Base-by-base conservation (phyloP, 2,888 invertebrate species). In the Lochmaea capreae region DNA sequence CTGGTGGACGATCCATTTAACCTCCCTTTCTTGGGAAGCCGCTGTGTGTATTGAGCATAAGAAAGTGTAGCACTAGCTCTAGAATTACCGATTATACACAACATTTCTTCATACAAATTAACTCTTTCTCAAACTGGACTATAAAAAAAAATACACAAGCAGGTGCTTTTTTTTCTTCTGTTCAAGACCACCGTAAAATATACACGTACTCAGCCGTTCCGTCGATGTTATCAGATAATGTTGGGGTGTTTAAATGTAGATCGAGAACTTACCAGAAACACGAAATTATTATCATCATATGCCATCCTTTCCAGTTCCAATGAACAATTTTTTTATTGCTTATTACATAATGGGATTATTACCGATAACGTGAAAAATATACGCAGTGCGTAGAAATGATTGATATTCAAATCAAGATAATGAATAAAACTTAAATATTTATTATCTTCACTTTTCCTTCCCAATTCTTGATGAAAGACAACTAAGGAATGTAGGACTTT, bases 141-240 rank as follows among this genome's bases (percentile, higher is more conserved):
- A 59, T 59, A 59, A 42, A 63, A 33, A 61, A 6, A 39, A 12
- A 61, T 3, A 62, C 52, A 10, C 65, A 26, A 78, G 81, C 81
- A 81, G 81, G 81, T 81, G 81, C 72, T 74, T 75, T 18, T 18
- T 49, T 63, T 68, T 79, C 75, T 79, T 71, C 79, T 63, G 54
- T 54, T 18, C 4, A 79, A 79, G 78, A 76, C 77, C 76, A 76
- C 79, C 80, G 78, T 80, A 80, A 81, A 81, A 79, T 79, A 79
- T 80, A 79, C 79, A 66, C 46, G 63, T 33, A 49, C 52, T 54
- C 33, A 39, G 33, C 42, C 42, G 65, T 71, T 43, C 57, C 71
- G 52, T 71, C 71, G 65, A 71, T 71, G 65, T 54, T 70, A 70
- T 71, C 71, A 71, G 65, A 57, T 71, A 65, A 71, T 71, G 58